phyloP scores from a whole-genome alignment of 2,113 vertebrate species.

The Sigmodon hispidus region DNA sequence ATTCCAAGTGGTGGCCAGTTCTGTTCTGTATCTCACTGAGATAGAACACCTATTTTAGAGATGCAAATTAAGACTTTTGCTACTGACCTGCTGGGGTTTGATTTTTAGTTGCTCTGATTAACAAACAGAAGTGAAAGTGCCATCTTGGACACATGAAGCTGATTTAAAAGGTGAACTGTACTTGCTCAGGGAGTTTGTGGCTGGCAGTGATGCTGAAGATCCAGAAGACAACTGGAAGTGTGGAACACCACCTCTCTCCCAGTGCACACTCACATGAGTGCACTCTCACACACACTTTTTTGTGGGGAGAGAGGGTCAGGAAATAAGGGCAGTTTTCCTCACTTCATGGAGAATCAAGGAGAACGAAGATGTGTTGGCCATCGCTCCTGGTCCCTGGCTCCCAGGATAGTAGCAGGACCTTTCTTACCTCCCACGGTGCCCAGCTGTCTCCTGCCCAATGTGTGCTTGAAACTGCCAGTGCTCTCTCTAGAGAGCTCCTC shows the following conservation, averaged over 20 bases:
- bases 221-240: neutral
- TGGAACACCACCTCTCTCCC: neutral
- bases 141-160: constrained; percentile 35
- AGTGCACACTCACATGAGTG: neutral
- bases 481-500: neutral
- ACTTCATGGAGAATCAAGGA: neutral
- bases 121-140: constrained; percentile 61
- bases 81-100: constrained; percentile 28
- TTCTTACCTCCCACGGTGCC: neutral
- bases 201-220: neutral
- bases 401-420: no score
- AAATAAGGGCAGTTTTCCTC: neutral
- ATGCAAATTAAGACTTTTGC: constrained; percentile 55
- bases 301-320: neutral
- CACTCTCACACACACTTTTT: neutral
- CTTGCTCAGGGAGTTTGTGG: neutral
- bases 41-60: constrained; percentile 25
- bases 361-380: no score
- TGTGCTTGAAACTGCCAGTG: neutral
- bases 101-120: constrained; percentile 38
- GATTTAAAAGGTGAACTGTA: constrained; percentile 69
- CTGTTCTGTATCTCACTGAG: neutral
- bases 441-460: neutral
- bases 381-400: neutral
- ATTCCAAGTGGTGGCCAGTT: neutral